Base-by-base conservation (phyloP, 2,888 invertebrate genomes). In the Eubasilissa splendida region DNA sequence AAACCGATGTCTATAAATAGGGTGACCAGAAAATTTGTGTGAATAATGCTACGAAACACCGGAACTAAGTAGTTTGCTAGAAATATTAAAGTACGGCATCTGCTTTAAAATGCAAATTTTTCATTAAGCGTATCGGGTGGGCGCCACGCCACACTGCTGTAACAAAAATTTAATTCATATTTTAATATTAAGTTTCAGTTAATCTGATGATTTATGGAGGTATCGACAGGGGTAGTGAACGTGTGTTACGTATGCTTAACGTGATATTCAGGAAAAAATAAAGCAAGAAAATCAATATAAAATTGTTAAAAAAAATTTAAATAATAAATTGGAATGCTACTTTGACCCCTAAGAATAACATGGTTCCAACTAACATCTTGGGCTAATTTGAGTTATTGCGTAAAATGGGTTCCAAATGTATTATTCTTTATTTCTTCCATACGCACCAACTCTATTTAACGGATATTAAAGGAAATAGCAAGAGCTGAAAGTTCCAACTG, bases 21-120 rank as follows among this genome's bases (percentile, higher is more conserved):
- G 73, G 78, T 78, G 73, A 73, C 78, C 78, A 50, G 54, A 63
- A 33, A 63, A 78, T 78, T 63, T 53, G 73, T 42, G 65, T 78
- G 78, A 78, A 73, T 73, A 73, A 78, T 78, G 78, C 56, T 22
- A 22, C 9, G 11, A 7, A 33, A 53, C 31, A 9, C 74, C 60
- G 74, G 33, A 58, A 31, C 77, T 52, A 58, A 70, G 52, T 31
- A 70, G 70, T 50, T 50, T 33, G 63, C 10, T 77, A 53, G 33
- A 22, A 77, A 77, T 66, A 77, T 77, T 77, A 53, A 77, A 77
- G 53, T 77, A 50, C 22, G n/a, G 4, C 14, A 9, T 5, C 54
- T 42, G 7, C 42, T 42, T 22, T 42, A 42, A 42, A 8, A 71
- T 77, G 66, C 50, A 22, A 50, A 66, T 66, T 77, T 53, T 8